Evolutionary conservation across 1,140 invertebrate genomes (phyloP), one percentile per base, ranked within the genome.

Genomic region (Sinella curviseta): DNA sequence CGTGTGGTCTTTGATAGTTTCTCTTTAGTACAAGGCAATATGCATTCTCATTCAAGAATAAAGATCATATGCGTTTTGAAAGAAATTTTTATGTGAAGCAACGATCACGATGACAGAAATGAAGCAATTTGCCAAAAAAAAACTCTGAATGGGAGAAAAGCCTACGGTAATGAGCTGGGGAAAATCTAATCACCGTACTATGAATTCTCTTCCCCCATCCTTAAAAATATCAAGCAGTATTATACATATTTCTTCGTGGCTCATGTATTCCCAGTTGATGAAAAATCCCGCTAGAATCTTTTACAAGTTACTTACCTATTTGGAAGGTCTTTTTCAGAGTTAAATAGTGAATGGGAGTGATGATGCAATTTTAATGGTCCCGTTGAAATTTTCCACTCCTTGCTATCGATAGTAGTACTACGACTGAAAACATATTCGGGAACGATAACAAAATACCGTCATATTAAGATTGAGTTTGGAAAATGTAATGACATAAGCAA

Each of bases 71-170:
- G 55, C 14, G 24, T 12, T 70, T 70, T 70, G 26, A 4, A 31
- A 48, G 39, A 48, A 48, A 48, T 3, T 70, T 70, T 70, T 70
- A 70, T 70, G 65, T 30, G 31, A 33, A 70, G 8, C 30, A 70
- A n/a, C 65, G 31, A 33, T 70, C 31, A 33, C 1, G 31, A 31
- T 14, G 26, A 70, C 28, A 70, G 31, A 70, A 33, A 33, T 70
- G 65, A 30, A 70, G 65, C 65, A 70, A 70, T 70, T 70, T 31
- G 28, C 26, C 65, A 31, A 70, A 30, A 17, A 30, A 30, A 17
- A 8, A 17, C 31, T 14, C 31, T n/a, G 31, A 70, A 70, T 70
- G 65, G 26, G 65, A 31, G 31, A 33, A 70, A 33, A 60, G 55
- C 55, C 24, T 60, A 60, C 8, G 26, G 65, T 70, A 70, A 70